These are phyloP conservation scores for Zaprionus capensis DNA, from an alignment of 1,140 invertebrate genomes.

Conservation along the genomic window DNA sequence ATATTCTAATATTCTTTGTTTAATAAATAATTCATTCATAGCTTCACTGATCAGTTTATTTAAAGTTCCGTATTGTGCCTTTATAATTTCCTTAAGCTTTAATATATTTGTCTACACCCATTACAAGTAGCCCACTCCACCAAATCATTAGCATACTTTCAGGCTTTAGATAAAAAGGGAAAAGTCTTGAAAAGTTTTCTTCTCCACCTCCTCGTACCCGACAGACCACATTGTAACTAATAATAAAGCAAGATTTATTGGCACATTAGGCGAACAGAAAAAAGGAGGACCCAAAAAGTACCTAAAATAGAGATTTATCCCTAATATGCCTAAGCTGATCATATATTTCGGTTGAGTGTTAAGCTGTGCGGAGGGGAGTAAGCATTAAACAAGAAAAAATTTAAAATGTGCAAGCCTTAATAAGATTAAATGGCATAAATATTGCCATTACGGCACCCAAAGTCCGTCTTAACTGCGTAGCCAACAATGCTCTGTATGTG, in stretches of 20 bases:
- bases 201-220: no score
- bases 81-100: background rate
- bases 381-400: slow-evolving; percentile 27
- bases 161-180: slow-evolving; percentile 6
- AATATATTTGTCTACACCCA: background rate
- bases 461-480: slow-evolving; percentile 26
- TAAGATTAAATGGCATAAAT: slow-evolving; percentile 37
- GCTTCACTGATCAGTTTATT: no score
- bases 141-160: slow-evolving; percentile 23
- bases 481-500: background rate
- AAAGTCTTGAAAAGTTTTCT: background rate
- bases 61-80: background rate
- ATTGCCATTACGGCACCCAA: slow-evolving; percentile 29
- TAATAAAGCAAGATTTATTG: slow-evolving; percentile 30
- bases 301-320: slow-evolving; percentile 28
- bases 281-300: slow-evolving; percentile 10
- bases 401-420: slow-evolving; percentile 31
- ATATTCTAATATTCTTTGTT: no score
- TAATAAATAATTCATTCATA: no score
- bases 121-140: background rate
- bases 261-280: slow-evolving; percentile 19
- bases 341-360: slow-evolving; percentile 32
- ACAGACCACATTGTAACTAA: background rate
- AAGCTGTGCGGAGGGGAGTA: background rate
- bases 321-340: slow-evolving; percentile 13